Conservation (phyloP, 2,888 invertebrate genomes). For the Drosophila koepferae region DNA sequence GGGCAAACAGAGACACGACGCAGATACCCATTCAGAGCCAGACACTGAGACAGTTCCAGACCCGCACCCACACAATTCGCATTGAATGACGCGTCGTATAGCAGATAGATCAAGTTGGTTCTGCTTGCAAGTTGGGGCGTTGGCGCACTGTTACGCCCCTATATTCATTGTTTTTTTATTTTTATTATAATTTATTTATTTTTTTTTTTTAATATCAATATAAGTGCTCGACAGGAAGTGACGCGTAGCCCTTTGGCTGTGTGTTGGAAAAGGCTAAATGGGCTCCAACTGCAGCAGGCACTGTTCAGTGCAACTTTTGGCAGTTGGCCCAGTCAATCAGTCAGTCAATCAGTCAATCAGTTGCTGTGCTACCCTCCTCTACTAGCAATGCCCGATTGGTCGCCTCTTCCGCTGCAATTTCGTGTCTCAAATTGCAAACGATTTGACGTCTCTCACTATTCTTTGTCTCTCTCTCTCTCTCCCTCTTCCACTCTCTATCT, state of each 20-base stretch:
- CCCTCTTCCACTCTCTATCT: neutral
- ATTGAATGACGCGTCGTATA: slow-evolving; percentile 30
- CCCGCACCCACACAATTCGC: slow-evolving; percentile 42
- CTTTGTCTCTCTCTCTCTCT: slow-evolving; percentile 3
- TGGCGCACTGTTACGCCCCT: slow-evolving; percentile 56
- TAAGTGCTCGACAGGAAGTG: slow-evolving; percentile 47
- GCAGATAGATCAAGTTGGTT: slow-evolving; percentile 29
- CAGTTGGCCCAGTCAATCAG: slow-evolving; percentile 77
- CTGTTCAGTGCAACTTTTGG: slow-evolving; percentile 60
- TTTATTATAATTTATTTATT: no score
- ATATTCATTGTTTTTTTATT: slow-evolving; percentile 43
- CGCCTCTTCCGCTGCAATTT: slow-evolving; percentile 70
- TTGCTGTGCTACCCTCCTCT: slow-evolving; percentile 8
- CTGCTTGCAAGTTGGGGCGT: slow-evolving; percentile 53
- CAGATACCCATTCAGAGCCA: neutral
- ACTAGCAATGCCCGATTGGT: slow-evolving; percentile 57
- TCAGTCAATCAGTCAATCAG: slow-evolving; percentile 73
- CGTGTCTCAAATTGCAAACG: slow-evolving; percentile 79
- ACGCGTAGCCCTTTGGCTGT: slow-evolving; percentile 45
- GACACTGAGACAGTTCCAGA: slow-evolving; percentile 14
- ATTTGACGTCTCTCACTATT: slow-evolving; percentile 41
- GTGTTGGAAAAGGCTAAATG: slow-evolving; percentile 10
- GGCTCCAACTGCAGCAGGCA: slow-evolving; percentile 27
- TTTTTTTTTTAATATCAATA: slow-evolving; percentile 19
- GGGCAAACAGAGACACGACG: slow-evolving; percentile 9